Conservation (phyloP, 2,797 vertebrate genomes). For the Psittacula derbiana region DNA sequence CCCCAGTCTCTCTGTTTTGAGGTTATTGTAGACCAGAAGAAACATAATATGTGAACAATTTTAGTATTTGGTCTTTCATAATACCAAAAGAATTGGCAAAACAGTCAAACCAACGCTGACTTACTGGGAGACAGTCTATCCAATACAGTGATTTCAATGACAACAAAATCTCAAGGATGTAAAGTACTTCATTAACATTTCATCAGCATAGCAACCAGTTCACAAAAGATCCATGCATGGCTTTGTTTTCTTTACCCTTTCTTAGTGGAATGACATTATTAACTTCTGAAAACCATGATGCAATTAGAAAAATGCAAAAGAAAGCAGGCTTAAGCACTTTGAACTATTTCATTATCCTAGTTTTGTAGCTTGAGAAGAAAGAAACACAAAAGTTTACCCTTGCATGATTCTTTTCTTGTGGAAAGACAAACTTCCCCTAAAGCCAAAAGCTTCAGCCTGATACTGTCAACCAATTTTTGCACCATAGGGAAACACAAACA, state of each 20-base stretch:
- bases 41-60: not conserved
- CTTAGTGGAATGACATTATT: not conserved
- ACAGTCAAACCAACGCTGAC: not conserved
- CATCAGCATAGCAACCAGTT: not conserved
- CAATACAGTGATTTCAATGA: not conserved
- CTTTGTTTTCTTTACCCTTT: not conserved
- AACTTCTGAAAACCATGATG: not conserved
- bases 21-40: not conserved
- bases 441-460: not conserved
- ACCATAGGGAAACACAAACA: not conserved
- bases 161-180: not conserved
- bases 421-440: not conserved
- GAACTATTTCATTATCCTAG: not conserved
- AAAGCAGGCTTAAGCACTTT: not conserved
- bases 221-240: not conserved
- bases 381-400: not conserved
- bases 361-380: not conserved
- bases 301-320: not conserved
- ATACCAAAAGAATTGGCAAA: not conserved
- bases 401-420: not conserved
- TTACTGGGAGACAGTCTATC: not conserved
- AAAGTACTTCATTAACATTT: not conserved
- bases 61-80: not conserved
- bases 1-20: not conserved
- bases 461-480: not conserved